These are phyloP conservation scores for Aphidius gifuensis DNA, from an alignment of 1,140 invertebrate genomes.

Conservation along the genomic window DNA sequence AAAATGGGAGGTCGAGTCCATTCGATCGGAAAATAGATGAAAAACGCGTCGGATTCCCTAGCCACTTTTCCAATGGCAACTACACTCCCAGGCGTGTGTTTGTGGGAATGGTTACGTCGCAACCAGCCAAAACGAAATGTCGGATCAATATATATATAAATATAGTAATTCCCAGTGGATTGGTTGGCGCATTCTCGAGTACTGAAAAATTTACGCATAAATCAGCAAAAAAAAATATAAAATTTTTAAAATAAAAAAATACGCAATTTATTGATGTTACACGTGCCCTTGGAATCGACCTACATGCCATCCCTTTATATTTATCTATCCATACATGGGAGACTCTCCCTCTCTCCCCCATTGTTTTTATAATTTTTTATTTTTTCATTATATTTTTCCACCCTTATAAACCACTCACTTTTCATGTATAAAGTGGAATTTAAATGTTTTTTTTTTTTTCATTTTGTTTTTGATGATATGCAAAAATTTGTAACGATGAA, in stretches of 20 bases:
- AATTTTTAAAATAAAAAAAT: too few species aligned
- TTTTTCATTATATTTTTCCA: neutral
- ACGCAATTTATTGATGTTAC: constrained; percentile 4
- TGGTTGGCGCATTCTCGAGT: neutral
- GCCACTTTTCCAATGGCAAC: constrained; percentile 6
- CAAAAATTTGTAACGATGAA: neutral
- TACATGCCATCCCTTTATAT: neutral
- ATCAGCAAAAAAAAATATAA: constrained; percentile 2
- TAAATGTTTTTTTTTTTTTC: neutral
- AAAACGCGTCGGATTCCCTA: constrained; percentile 24
- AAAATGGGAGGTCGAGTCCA: neutral
- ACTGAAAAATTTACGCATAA: constrained; percentile 8
- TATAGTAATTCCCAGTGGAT: neutral
- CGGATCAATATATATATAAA: constrained; percentile 22
- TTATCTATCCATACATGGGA: too few species aligned
- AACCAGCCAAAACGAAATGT: constrained; percentile 20
- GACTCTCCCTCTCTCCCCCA: too few species aligned
- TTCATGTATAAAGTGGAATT: neutral
- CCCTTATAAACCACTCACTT: neutral
- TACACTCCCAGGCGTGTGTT: neutral
- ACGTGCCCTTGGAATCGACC: neutral
- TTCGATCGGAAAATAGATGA: constrained; percentile 28
- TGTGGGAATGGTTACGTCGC: neutral
- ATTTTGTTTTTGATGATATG: neutral
- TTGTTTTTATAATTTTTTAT: neutral